Evolutionary conservation across 1,140 invertebrate species (phyloP), one percentile per base, ranked within the genome.

Genomic region (Forficula auricularia): DNA sequence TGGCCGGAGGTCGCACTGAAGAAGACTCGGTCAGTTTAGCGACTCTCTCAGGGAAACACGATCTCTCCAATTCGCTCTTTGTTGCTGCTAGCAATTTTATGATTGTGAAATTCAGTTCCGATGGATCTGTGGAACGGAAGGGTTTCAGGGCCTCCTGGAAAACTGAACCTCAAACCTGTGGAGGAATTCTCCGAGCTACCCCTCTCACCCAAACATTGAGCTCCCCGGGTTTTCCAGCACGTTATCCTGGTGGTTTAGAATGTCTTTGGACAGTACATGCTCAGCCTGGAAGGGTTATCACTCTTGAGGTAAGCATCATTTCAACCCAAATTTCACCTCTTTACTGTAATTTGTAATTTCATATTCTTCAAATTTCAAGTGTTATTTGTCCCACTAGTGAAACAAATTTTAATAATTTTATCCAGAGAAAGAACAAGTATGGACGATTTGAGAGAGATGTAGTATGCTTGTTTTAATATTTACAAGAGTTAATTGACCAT

Each of bases 51-150:
- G 91, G 91, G 43, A 79, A 83, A 62, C 74, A 82, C 59, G 79
- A 88, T 57, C 57, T 87, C 39, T 75, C 79, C 33, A 81, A 73
- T 44, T 80, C 81, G 55, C 72, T 84, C 3, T 92, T 84, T 60
- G 84, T 89, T 3, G 92, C 90, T 1, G 90, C 88, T 13, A 91
- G 88, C 12, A 97, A 97, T 60, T 92, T 96, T 51, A 95, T 98
- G 87, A 91, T 95, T 44, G 77, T 98, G 46, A 94, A 92, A 62
- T 97, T 97, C 64, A 84, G 83, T 49, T 84, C 88, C 0, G 92
- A 97, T 58, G 80, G 79, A 9, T 83, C 85, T 2, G 87, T 94
- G 18, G 90, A 96, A 66, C 80, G 82, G 48, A 86, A 89, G 66
- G 90, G 90, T 40, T 96, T 95, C 62, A 74, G 84, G 34, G 85